phyloP scores from a whole-genome alignment of 1,140 invertebrate species.

The Eumaeus atala region DNA sequence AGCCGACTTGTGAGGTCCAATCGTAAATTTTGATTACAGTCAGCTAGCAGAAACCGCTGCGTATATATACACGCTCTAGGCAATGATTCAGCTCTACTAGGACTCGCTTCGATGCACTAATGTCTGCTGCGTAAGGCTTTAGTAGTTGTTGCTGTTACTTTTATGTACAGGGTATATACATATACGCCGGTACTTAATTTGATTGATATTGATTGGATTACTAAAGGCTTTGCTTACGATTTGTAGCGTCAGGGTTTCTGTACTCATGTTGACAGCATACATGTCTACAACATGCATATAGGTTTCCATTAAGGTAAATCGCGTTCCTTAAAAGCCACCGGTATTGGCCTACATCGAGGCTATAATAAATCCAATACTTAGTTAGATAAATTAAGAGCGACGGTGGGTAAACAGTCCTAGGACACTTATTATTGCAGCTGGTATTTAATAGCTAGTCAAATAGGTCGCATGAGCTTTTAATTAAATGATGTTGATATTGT shows the following conservation, averaged over 20 bases:
- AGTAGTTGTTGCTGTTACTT: background rate
- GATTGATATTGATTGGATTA: constrained; percentile 4
- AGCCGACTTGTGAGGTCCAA: constrained; percentile 25
- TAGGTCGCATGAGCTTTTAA: too few species aligned
- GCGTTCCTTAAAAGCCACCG: constrained; percentile 2
- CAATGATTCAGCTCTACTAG: constrained; percentile 2
- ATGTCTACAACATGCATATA: too few species aligned
- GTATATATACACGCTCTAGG: constrained; percentile 20
- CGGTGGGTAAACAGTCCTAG: too few species aligned
- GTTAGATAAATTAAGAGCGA: too few species aligned
- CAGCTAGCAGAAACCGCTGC: constrained; percentile 19
- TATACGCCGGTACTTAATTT: background rate
- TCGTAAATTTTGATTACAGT: constrained; percentile 33
- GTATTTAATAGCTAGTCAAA: too few species aligned
- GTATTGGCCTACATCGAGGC: background rate
- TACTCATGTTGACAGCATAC: background rate
- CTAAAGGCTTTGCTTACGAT: background rate
- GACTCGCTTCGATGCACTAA: background rate
- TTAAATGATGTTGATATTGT: too few species aligned
- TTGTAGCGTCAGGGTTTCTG: background rate
- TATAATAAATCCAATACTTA: background rate
- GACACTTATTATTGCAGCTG: too few species aligned
- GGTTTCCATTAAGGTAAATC: background rate
- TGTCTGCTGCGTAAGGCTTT: background rate
- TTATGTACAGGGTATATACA: background rate